Percentiles rank a stretch among this genome's conserved stretches.
These are phyloP conservation scores for Galbula dea DNA, from an alignment of 2,113 vertebrate species.

Conservation along the genomic window DNA sequence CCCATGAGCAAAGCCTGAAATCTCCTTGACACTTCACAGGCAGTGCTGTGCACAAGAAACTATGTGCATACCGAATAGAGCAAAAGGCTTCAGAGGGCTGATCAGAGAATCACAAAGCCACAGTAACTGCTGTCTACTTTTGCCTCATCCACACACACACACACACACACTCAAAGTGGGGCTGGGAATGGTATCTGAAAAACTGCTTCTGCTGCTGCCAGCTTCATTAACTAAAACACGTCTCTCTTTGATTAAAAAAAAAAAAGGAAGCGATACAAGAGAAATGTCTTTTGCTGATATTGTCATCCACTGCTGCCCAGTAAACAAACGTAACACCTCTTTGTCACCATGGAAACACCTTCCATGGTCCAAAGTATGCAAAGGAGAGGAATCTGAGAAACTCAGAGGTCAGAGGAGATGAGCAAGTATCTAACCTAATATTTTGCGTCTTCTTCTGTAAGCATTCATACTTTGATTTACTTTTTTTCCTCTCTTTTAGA, in stretches of 20 bases:
- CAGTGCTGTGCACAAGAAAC: neutral
- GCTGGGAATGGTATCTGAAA: constrained; percentile 10
- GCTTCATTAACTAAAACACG: constrained; percentile 67
- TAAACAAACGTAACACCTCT: constrained; percentile 74
- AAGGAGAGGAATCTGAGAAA: constrained; percentile 60
- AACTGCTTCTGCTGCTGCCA: constrained; percentile 35
- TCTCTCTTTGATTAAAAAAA: constrained; percentile 17
- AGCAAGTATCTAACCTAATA: constrained; percentile 41
- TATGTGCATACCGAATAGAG: neutral
- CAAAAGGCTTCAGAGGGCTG: constrained; percentile 2
- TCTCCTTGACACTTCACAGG: constrained; percentile 52
- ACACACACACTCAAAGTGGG: neutral
- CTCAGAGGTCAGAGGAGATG: constrained; percentile 48
- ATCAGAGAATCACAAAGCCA: constrained; percentile 2
- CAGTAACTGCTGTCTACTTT: constrained; percentile 37
- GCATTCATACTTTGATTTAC: constrained; percentile 11
- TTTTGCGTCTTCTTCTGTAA: constrained; percentile 32
- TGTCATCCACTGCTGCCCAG: constrained; percentile 67
- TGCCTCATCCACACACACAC: accelerated
- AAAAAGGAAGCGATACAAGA: constrained; percentile 45
- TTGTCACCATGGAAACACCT: constrained; percentile 75
- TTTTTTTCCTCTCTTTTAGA: constrained; percentile 15
- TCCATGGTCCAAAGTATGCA: constrained; percentile 54
- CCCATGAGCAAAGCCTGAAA: constrained; percentile 57
- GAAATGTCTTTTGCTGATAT: constrained; percentile 68